Percentiles rank a stretch among this genome's conserved stretches.
Evolutionary conservation across 2,888 invertebrate species (phyloP).

Genomic region (Ornithoptera priamus): DNA sequence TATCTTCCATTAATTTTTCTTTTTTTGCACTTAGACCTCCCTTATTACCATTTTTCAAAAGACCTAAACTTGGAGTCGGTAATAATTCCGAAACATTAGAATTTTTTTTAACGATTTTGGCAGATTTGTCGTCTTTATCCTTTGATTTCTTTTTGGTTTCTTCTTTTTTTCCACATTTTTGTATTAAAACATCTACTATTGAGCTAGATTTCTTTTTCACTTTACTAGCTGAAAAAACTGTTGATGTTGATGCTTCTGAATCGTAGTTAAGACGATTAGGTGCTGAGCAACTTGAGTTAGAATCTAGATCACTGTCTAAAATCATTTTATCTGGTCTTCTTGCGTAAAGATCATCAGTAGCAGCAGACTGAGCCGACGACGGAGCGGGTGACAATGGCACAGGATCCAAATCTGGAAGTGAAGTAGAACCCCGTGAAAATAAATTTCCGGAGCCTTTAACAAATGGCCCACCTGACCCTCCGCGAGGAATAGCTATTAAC

Average conservation of each 20-base stretch:
- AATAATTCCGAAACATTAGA: slow-evolving; percentile 78
- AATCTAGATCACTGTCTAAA: slow-evolving; percentile 84
- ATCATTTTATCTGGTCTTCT: slow-evolving; percentile 71
- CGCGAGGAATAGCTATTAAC: slow-evolving; percentile 88
- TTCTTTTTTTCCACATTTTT: slow-evolving; percentile 82
- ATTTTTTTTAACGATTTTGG: slow-evolving; percentile 80
- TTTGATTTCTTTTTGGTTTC: slow-evolving; percentile 77
- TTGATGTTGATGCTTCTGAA: slow-evolving; percentile 84
- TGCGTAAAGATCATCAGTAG: slow-evolving; percentile 78
- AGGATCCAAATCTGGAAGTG: slow-evolving; percentile 88
- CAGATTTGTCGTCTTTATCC: slow-evolving; percentile 75
- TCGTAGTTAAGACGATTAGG: slow-evolving; percentile 81
- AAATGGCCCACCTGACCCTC: slow-evolving; percentile 79
- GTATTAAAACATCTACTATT: slow-evolving; percentile 83
- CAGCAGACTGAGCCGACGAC: slow-evolving; percentile 80
- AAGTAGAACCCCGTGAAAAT: slow-evolving; percentile 85
- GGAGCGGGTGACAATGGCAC: slow-evolving; percentile 85
- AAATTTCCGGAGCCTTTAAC: slow-evolving; percentile 55
- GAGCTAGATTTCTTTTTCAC: slow-evolving; percentile 76
- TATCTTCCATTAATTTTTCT: slow-evolving; percentile 78
- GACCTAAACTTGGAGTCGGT: slow-evolving; percentile 82
- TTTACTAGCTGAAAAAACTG: slow-evolving; percentile 81
- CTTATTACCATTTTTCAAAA: slow-evolving; percentile 64
- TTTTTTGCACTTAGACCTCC: slow-evolving; percentile 66
- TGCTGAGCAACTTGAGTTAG: slow-evolving; percentile 82